Percentiles rank a stretch among this genome's conserved stretches.
These are phyloP conservation scores for Oreochromis tanganicae DNA, from an alignment of 2,113 vertebrate species.

Conservation along the genomic window DNA sequence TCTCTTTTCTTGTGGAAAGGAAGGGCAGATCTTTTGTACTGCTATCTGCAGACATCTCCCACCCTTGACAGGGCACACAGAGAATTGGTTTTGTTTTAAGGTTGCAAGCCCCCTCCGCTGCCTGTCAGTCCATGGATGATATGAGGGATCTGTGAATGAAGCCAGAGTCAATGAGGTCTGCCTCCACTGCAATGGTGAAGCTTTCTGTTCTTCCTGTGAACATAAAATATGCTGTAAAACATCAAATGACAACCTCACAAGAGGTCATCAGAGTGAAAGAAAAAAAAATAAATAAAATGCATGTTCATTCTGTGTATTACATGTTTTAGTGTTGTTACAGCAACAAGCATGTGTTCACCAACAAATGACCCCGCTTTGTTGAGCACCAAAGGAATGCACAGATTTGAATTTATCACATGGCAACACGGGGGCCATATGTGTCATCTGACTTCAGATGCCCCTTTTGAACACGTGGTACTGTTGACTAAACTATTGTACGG, in stretches of 20 bases:
- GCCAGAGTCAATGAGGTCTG: conserved; percentile 45
- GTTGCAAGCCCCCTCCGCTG: conserved; percentile 22
- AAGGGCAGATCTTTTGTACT: conserved; percentile 69
- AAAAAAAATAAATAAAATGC: not conserved
- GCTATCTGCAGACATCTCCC: conserved; percentile 69
- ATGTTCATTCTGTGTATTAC: not conserved
- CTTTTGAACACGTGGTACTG: not conserved
- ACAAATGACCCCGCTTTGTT: conserved; percentile 1
- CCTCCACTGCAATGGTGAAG: conserved; percentile 15
- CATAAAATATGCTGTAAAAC: not conserved
- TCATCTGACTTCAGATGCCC: conserved; percentile 27
- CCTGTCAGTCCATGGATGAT: conserved; percentile 59
- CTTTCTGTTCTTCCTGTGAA: conserved; percentile 8
- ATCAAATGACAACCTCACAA: conserved; percentile 41
- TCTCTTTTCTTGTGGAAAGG: conserved; percentile 64
- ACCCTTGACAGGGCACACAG: conserved; percentile 63
- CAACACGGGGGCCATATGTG: conserved; percentile 31
- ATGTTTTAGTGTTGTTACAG: not conserved
- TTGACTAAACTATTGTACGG: conserved; percentile 1
- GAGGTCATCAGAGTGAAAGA: conserved; percentile 24
- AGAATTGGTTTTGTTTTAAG: conserved; percentile 68
- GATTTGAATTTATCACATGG: conserved; percentile 25
- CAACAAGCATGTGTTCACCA: conserved; percentile 19
- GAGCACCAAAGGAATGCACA: conserved; percentile 22
- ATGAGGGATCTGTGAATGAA: conserved; percentile 55